Base-by-base conservation (phyloP, 2,888 invertebrate species). In the Laspeyria flexula region DNA sequence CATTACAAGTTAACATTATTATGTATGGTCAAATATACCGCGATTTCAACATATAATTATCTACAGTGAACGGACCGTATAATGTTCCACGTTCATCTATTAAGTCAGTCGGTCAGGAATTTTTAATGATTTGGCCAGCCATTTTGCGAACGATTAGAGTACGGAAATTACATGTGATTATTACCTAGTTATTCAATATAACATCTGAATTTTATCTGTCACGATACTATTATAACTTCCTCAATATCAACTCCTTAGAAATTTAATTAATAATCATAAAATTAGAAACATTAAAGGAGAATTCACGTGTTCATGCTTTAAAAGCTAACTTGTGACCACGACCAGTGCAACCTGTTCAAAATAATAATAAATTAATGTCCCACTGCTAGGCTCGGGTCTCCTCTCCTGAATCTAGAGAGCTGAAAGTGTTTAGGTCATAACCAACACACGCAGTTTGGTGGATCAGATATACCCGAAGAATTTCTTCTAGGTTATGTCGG, bases 1-100 rank as follows among this genome's bases (percentile, higher is more conserved):
- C 74, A 84, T 86, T 87, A 88, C 81, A 79, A 79, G 75, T 79
- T 79, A 73, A 75, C 75, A 81, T 82, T 81, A 83, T 81, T 81
- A 75, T 72, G 69, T 75, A 70, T 74, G 71, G 75, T 74, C 74
- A 79, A 81, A 85, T 75, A 75, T 79, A 77, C 74, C 64, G 72
- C 54, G 65, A 72, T 75, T 77, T 75, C 68, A 73, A 77, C 73
- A 60, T 79, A 71, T 78, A 77, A 80, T 79, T 79, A 81, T 73
- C 54, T 73, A 74, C 70, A 68, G 59, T 53, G 67, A 66, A 48
- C 62, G 56, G 52, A 47, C 59, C 55, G 62, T 66, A 65, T 72
- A 71, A 75, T 69, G 67, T 73, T 71, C 65, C 63, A 58, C 66
- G 60, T 71, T 75, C 76, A 75, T 75, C 71, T 77, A 74, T 74